Base-by-base conservation (phyloP, 2,113 vertebrate species). In the Microtus pennsylvanicus region DNA sequence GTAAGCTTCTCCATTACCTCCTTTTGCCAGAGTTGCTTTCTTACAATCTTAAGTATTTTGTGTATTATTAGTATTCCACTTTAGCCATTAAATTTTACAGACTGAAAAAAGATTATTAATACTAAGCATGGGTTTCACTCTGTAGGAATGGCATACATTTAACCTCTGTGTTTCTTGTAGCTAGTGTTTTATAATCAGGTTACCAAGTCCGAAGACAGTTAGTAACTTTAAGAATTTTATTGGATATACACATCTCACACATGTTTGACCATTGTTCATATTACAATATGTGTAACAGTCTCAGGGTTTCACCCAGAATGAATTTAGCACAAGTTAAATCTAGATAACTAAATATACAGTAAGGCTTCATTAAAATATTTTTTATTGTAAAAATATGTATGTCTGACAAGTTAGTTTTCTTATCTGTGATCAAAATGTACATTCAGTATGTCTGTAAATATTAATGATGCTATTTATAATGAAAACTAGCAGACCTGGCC, bases 11-110 rank as follows among this genome's bases (percentile, higher is more conserved):
- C 86, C 14, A 24, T 98, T 96, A 93, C 83, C 93, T 97, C 63
- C 95, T 96, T 90, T 95, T 87, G 94, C 90, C 80, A 91, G 38
- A 19, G 22, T 87, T 70, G n/a, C 11, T 97, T 97, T 97, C 93
- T 88, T 74, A 24, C 0, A 8, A 96, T 76, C 90, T 58, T 58
- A 21, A 58, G 78, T 81, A 76, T 97, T 81, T 97, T 76, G 90
- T 85, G 81, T 97, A 92, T 78, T 90, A 86, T 96, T 98, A 98
- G 97, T 97, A 72, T 96, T 98, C 91, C 86, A 97, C 77, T 38
- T 76, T 91, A 97, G 87, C 4, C 21, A 74, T 38, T 82, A 85
- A 69, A 95, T 96, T 96, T 97, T 98, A 96, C 96, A 38, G 95
- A 81, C 65, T 95, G 90, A 97, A 89, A 72, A 92, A 72, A 72